phyloP scores from a whole-genome alignment of 2,797 vertebrate genomes.

The Periparus ater region DNA sequence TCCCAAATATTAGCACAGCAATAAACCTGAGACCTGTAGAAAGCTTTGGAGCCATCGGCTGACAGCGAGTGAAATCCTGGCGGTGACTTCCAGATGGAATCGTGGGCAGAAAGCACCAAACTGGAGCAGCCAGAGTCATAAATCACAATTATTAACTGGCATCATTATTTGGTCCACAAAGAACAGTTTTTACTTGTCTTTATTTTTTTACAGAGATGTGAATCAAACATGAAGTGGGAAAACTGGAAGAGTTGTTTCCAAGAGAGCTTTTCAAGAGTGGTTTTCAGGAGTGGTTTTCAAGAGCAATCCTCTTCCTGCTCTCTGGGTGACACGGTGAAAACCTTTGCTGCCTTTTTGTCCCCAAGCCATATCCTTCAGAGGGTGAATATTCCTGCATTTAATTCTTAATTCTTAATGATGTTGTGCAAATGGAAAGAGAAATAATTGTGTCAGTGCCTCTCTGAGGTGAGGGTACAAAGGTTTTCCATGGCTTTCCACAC shows the following conservation, averaged over 20 bases:
- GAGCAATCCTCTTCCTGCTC: background rate
- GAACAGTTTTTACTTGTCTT: background rate
- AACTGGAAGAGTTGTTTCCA: background rate
- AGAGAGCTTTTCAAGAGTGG: background rate
- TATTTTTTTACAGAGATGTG: background rate
- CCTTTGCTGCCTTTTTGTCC: background rate
- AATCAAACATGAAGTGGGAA: background rate
- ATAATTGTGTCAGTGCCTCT: rapidly evolving
- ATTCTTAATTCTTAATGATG: background rate
- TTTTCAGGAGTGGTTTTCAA: background rate
- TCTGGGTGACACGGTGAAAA: rapidly evolving
- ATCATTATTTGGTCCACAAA: background rate
- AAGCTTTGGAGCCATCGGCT: background rate
- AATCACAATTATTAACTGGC: background rate
- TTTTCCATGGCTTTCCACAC: background rate
- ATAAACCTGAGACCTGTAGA: background rate
- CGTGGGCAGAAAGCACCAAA: background rate
- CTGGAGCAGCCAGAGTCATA: background rate
- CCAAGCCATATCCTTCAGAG: background rate
- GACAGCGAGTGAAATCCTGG: rapidly evolving
- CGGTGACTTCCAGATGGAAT: background rate
- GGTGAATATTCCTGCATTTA: background rate
- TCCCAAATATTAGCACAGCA: background rate
- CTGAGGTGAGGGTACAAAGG: background rate
- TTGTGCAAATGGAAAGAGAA: background rate